These are phyloP conservation scores for Drosophila orosa DNA, from an alignment of 1,140 invertebrate species.

Conservation along the genomic window DNA sequence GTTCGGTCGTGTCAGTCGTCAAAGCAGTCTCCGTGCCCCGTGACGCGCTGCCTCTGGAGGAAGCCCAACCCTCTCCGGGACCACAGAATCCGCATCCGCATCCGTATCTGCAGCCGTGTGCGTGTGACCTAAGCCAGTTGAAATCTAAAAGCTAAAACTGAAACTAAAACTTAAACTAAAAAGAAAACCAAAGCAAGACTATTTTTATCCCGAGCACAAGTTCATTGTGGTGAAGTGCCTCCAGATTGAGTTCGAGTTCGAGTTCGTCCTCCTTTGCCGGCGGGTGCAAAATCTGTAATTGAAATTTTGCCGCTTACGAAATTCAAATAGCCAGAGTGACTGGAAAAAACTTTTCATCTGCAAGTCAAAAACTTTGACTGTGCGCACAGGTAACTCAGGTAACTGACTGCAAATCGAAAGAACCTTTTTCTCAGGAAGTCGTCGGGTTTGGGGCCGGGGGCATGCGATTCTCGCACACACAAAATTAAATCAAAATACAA, in stretches of 20 bases:
- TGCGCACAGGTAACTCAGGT: conserved; percentile 56
- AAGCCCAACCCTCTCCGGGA: conserved; percentile 26
- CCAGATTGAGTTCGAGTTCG: background rate
- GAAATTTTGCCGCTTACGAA: conserved; percentile 66
- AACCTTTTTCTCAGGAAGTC: conserved; percentile 38
- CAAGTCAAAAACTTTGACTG: conserved; percentile 58
- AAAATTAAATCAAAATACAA: conserved; percentile 76
- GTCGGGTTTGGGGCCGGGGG: background rate
- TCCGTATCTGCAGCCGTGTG: conserved; percentile 21
- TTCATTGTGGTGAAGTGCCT: conserved; percentile 11
- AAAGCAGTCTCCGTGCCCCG: background rate
- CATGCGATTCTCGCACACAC: conserved; percentile 38
- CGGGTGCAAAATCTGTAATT: conserved; percentile 76
- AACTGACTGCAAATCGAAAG: conserved; percentile 4
- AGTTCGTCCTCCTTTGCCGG: conserved; percentile 22
- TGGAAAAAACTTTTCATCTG: conserved; percentile 52
- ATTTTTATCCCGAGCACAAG: conserved; percentile 12
- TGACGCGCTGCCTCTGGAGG: conserved; percentile 15
- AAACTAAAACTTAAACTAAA: conserved; percentile 22
- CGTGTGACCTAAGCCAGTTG: conserved; percentile 36
- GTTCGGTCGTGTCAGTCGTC: conserved; percentile 62
- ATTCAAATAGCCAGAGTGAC: conserved; percentile 31
- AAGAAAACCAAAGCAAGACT: conserved; percentile 16
- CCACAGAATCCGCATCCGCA: conserved; percentile 27
- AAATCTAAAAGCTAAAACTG: conserved; percentile 28